Conservation (phyloP, 2,797 vertebrate species). For the Clarias platycephalus region DNA sequence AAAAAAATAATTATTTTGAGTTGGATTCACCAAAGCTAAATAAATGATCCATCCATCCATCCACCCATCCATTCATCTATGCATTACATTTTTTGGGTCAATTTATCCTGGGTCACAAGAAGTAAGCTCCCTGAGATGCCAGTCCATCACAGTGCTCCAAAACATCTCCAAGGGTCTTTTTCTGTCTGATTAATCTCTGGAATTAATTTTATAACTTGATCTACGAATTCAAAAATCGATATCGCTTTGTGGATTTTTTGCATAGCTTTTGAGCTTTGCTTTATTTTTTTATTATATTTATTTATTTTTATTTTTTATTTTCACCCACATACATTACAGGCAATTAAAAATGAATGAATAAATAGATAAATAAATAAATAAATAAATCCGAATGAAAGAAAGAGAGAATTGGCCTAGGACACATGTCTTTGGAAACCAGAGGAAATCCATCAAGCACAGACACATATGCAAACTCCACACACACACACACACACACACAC, state of each 20-base stretch:
- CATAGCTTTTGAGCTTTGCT: too few species aligned
- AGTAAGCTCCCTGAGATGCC: too few species aligned
- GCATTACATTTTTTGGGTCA: too few species aligned
- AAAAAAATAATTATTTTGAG: neutral
- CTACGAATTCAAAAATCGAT: neutral
- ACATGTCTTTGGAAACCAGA: too few species aligned
- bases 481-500: too few species aligned
- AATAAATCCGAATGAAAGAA: too few species aligned
- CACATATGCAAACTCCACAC: too few species aligned
- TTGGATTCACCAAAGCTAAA: neutral
- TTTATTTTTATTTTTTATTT: neutral
- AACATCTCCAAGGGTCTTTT: slow-evolving; percentile 49
- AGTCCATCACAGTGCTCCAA: slow-evolving; percentile 18
- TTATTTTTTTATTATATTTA: neutral
- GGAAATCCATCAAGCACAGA: too few species aligned
- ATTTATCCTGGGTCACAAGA: too few species aligned
- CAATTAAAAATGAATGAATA: too few species aligned
- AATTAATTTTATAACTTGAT: slow-evolving; percentile 29
- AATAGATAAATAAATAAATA: neutral
- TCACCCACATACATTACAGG: too few species aligned
- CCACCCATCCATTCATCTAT: too few species aligned
- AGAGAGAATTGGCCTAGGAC: neutral
- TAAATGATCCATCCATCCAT: neutral
- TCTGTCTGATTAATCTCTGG: slow-evolving; percentile 34
- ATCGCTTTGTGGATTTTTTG: neutral